Conservation (phyloP, 2,113 vertebrate genomes). For the Rhinichthys klamathensis region DNA sequence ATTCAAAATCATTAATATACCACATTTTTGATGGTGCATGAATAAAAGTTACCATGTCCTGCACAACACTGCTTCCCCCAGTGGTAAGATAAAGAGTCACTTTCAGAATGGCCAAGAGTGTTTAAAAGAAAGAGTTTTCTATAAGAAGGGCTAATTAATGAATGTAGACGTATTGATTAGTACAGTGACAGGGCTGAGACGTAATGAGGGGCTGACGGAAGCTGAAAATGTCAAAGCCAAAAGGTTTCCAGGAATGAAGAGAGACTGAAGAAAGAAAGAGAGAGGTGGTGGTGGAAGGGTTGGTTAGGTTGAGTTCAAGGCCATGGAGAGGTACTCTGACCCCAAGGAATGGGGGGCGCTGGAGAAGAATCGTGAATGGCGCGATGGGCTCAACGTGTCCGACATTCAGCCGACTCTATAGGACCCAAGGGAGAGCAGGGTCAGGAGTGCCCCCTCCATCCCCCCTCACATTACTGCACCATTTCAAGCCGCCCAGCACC, state of each 20-base stretch:
- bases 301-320: slow-evolving; percentile 69
- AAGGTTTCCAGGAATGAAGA: slow-evolving; percentile 5
- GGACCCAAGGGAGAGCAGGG: slow-evolving; percentile 75
- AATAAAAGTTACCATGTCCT: neutral
- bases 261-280: slow-evolving; percentile 7
- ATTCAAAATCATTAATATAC: too few relatives aligned
- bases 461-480: slow-evolving; percentile 72
- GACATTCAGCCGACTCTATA: slow-evolving; percentile 41
- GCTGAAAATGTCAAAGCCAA: slow-evolving; percentile 51
- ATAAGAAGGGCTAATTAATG: slow-evolving; percentile 43
- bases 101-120: too few relatives aligned
- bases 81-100: neutral
- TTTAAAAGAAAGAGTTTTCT: neutral
- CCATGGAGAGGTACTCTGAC: slow-evolving; percentile 57
- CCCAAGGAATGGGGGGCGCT: slow-evolving; percentile 38
- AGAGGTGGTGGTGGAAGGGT: slow-evolving; percentile 7
- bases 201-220: slow-evolving; percentile 45
- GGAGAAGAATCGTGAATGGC: slow-evolving; percentile 58
- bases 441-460: slow-evolving; percentile 66
- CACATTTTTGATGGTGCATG: neutral
- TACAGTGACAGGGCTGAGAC: neutral
- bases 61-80: neutral
- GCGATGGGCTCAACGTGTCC: slow-evolving; percentile 60
- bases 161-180: slow-evolving; percentile 51
- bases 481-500: slow-evolving; percentile 82